Percentiles rank a stretch among this genome's conserved stretches.
Conservation (phyloP, 2,888 invertebrate species). For the Sphinx pinastri region DNA sequence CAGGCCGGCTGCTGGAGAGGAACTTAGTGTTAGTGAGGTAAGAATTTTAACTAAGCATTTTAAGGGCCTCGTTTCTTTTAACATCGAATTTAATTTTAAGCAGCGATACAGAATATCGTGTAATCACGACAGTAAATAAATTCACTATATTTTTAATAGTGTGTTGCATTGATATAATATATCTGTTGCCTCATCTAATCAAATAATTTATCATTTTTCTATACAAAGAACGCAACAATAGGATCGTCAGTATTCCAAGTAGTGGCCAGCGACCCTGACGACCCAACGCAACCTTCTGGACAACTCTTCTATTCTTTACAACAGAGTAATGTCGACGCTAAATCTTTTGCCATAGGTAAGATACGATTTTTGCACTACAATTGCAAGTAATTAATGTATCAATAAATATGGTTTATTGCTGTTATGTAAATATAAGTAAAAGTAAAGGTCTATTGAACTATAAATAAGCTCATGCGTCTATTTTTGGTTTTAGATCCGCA, state of each 20-base stretch:
- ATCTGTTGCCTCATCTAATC: neutral
- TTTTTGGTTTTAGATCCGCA: slow-evolving; percentile 76
- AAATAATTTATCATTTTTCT: neutral
- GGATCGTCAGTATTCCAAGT: slow-evolving; percentile 90
- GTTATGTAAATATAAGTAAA: too few species aligned
- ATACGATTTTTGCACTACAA: neutral
- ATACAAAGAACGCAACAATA: slow-evolving; percentile 86
- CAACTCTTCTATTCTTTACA: slow-evolving; percentile 88
- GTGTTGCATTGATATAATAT: too few species aligned
- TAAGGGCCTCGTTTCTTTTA: too few species aligned
- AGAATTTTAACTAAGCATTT: slow-evolving; percentile 6
- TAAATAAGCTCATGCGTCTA: too few species aligned
- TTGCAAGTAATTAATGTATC: too few species aligned
- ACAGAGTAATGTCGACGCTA: slow-evolving; percentile 86
- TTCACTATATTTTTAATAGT: too few species aligned
- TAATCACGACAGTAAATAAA: too few species aligned
- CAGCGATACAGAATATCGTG: too few species aligned
- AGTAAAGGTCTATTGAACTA: too few species aligned
- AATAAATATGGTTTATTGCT: too few species aligned
- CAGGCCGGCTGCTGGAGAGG: slow-evolving; percentile 87
- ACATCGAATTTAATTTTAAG: too few species aligned
- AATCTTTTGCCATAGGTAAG: slow-evolving; percentile 85
- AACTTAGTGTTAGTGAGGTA: slow-evolving; percentile 88
- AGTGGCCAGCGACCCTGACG: slow-evolving; percentile 90
- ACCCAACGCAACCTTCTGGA: slow-evolving; percentile 89